phyloP scores from a whole-genome alignment of 2,888 invertebrate genomes.

The Ditula angustiorana region DNA sequence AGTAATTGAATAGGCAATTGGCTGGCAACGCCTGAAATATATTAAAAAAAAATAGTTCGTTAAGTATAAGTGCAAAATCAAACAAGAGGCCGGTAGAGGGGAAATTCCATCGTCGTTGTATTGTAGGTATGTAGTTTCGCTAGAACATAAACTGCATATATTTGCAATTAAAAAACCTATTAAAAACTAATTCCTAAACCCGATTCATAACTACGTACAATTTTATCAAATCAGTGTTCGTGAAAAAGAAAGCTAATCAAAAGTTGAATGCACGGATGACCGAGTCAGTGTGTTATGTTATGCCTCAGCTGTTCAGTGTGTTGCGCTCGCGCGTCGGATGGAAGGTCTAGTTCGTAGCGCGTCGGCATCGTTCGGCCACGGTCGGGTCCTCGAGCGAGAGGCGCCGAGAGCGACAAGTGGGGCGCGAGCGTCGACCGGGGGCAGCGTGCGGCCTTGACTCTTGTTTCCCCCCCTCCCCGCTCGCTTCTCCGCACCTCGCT shows the following conservation, averaged over 20 bases:
- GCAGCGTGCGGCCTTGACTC: constrained; percentile 92
- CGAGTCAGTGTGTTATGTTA: constrained; percentile 86
- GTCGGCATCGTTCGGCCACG: constrained; percentile 65
- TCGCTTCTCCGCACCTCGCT: constrained; percentile 64
- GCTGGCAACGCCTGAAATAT: background rate
- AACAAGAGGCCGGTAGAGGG: background rate
- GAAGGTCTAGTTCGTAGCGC: constrained; percentile 83
- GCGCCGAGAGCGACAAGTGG: constrained; percentile 75
- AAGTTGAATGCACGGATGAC: constrained; percentile 86
- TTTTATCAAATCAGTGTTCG: constrained; percentile 65
- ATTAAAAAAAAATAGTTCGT: background rate
- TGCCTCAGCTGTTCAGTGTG: constrained; percentile 82
- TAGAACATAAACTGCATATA: background rate
- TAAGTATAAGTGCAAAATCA: background rate
- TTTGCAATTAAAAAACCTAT: background rate
- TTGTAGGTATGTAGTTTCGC: background rate
- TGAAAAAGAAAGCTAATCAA: constrained; percentile 84
- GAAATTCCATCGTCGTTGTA: background rate
- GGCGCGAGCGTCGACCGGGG: constrained; percentile 91
- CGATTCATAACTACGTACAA: background rate
- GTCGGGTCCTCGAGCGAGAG: constrained; percentile 72
- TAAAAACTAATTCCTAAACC: constrained; percentile 3
- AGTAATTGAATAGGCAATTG: background rate
- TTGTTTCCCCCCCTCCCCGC: constrained; percentile 61
- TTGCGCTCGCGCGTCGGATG: constrained; percentile 76